phyloP scores from a whole-genome alignment of 2,888 invertebrate species.

The Amiota mariae region DNA sequence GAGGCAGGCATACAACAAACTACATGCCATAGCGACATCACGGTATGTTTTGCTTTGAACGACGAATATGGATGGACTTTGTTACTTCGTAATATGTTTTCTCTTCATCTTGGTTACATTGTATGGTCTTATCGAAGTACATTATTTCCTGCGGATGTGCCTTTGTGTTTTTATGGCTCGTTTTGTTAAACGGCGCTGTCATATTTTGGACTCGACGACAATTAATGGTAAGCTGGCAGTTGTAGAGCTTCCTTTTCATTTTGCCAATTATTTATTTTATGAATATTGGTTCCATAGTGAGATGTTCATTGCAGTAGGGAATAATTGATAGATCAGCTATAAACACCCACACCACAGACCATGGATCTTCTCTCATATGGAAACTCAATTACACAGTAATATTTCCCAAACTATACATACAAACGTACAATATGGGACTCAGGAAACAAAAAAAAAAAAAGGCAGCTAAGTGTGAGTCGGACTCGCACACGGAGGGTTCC shows the following conservation, averaged over 20 bases:
- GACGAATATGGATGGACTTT: slow-evolving; percentile 47
- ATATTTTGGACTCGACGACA: slow-evolving; percentile 79
- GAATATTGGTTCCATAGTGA: too few relatives aligned
- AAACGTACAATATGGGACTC: too few relatives aligned
- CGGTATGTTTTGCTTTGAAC: neutral
- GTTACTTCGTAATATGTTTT: slow-evolving; percentile 65
- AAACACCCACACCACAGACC: too few relatives aligned
- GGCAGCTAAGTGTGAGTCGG: too few relatives aligned
- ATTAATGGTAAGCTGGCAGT: slow-evolving; percentile 78
- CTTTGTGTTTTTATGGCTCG: slow-evolving; percentile 80
- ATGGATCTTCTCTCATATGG: too few relatives aligned
- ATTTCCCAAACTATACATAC: too few relatives aligned
- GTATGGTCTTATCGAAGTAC: slow-evolving; percentile 80
- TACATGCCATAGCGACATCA: neutral
- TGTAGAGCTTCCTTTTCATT: too few relatives aligned
- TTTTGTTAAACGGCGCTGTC: slow-evolving; percentile 78
- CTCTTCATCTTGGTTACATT: slow-evolving; percentile 74
- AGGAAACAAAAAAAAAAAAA: neutral
- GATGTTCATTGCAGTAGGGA: too few relatives aligned
- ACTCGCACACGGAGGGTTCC: too few relatives aligned
- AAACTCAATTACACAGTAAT: neutral
- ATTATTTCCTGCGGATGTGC: slow-evolving; percentile 82
- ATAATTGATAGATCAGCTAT: too few relatives aligned
- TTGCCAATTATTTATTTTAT: too few relatives aligned
- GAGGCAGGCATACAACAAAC: neutral